These are phyloP conservation scores for Drosophila athabasca DNA, from an alignment of 1,140 invertebrate species.

Conservation along the genomic window DNA sequence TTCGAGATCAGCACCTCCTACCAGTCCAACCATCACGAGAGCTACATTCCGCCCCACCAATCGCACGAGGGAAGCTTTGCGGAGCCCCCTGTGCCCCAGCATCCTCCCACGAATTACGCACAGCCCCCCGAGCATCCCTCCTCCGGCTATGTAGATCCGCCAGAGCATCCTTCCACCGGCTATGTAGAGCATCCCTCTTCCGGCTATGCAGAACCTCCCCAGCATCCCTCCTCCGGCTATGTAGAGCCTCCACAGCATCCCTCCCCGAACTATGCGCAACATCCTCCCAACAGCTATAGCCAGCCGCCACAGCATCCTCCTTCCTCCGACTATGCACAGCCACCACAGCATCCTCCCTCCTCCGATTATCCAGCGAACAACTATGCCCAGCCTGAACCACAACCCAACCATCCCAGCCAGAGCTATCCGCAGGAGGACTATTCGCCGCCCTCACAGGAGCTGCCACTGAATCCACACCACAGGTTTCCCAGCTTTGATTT, in stretches of 20 bases:
- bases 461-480: conserved; percentile 69
- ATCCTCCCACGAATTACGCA: conserved; percentile 18
- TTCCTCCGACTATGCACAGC: conserved; percentile 15
- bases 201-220: conserved; percentile 3
- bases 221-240: conserved; percentile 25
- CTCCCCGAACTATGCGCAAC: conserved; percentile 15
- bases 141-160: conserved; percentile 5
- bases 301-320: conserved; percentile 8
- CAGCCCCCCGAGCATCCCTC: conserved; percentile 15
- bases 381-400: conserved; percentile 25
- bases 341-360: conserved; percentile 16
- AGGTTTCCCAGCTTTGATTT: conserved; percentile 76
- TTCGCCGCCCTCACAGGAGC: conserved; percentile 57
- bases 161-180: neutral
- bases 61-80: conserved; percentile 1
- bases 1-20: conserved; percentile 73
- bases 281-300: neutral
- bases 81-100: conserved; percentile 8
- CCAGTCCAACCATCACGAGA: conserved; percentile 41
- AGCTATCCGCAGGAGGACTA: conserved; percentile 65
- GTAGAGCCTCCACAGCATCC: conserved; percentile 8
- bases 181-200: conserved; percentile 7
- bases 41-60: conserved; percentile 31
- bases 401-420: conserved; percentile 26
- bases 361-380: neutral